Conservation (phyloP, 2,797 vertebrate genomes). For the Basileuterus tristriatus region DNA sequence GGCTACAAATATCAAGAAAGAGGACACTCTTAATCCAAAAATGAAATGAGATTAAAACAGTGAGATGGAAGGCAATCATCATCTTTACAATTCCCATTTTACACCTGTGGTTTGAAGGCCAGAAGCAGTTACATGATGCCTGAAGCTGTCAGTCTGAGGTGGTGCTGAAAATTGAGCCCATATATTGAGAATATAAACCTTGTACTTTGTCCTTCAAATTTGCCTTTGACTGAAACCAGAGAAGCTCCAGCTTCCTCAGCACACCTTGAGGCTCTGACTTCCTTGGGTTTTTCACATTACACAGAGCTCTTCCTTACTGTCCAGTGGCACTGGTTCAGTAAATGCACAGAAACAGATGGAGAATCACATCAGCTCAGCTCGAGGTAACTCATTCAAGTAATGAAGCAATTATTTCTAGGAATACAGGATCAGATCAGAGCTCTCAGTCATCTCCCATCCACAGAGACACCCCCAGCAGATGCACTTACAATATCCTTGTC, state of each 20-base stretch:
- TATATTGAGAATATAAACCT: neutral
- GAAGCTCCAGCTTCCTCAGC: neutral
- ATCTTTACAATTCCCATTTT: neutral
- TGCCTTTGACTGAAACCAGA: neutral
- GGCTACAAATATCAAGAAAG: neutral
- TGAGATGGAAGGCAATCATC: neutral
- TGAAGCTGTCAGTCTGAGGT: neutral
- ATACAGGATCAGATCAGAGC: conserved; percentile 6
- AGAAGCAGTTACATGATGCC: rapidly evolving
- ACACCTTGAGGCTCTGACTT: neutral
- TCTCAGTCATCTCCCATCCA: neutral
- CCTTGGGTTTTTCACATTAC: neutral
- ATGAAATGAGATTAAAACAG: neutral
- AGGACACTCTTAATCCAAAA: neutral
- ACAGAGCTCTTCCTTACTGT: neutral
- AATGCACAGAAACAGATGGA: conserved; percentile 65
- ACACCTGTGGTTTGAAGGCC: neutral
- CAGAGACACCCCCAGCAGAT: neutral
- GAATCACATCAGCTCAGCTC: conserved; percentile 30
- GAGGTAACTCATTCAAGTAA: conserved; percentile 59
- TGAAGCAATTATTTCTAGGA: conserved; percentile 68
- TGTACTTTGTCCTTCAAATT: neutral
- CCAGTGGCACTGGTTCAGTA: conserved; percentile 44
- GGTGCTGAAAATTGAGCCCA: neutral
- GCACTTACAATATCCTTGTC: neutral